Percentiles rank a stretch among this genome's conserved stretches.
Conservation (phyloP, 2,113 vertebrate species). For the Eulacestoma nigropectus region DNA sequence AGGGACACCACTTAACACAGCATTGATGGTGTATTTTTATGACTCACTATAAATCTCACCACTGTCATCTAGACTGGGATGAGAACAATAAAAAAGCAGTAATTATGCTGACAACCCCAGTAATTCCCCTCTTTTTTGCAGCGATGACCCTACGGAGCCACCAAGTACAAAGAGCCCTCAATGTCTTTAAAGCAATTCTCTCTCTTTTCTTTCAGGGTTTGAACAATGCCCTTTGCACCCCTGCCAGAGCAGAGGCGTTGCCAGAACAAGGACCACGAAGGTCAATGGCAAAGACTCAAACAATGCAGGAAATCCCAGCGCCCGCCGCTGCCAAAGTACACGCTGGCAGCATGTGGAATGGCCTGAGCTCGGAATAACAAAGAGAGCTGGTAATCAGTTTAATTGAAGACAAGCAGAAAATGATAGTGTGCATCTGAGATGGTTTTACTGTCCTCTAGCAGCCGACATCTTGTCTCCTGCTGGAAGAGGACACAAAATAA, state of each 20-base stretch:
- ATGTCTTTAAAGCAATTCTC: neutral
- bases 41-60: neutral
- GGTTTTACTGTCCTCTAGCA: neutral
- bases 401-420: conserved; percentile 50
- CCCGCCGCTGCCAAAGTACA: neutral
- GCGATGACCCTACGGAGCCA: neutral
- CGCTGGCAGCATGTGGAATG: neutral
- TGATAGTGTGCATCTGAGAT: neutral
- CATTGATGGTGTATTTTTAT: neutral
- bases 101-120: conserved; percentile 39
- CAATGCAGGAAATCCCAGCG: conserved; percentile 23
- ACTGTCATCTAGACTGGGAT: neutral
- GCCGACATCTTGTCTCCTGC: neutral
- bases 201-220: neutral
- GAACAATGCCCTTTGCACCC: conserved; percentile 25
- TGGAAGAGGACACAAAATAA: neutral
- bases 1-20: neutral
- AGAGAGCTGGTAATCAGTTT: conserved; percentile 7
- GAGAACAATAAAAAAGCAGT: neutral
- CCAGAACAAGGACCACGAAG: neutral
- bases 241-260: conserved; percentile 16
- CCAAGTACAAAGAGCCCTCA: neutral
- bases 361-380: neutral
- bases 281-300: neutral
- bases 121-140: conserved; percentile 15